Evolutionary conservation across 2,888 invertebrate species (phyloP).

Genomic region (Nesidiocoris tenuis): DNA sequence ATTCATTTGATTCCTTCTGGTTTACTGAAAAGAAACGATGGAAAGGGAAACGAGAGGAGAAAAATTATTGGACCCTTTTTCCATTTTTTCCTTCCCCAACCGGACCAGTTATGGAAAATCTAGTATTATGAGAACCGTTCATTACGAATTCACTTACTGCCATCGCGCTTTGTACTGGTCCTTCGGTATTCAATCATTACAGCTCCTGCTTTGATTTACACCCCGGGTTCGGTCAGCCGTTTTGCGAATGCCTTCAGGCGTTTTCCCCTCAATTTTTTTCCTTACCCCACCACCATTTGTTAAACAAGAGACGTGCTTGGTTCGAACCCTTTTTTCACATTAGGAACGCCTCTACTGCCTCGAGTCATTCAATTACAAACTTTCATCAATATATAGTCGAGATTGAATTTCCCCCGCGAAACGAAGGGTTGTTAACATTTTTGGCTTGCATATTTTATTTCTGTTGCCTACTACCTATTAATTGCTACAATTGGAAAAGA

Average conservation of each 20-base stretch:
- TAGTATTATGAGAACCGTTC: slow-evolving; percentile 23
- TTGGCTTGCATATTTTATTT: too few relatives aligned
- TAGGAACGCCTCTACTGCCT: neutral
- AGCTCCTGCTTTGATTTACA: slow-evolving; percentile 24
- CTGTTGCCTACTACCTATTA: too few relatives aligned
- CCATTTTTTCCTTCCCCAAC: neutral
- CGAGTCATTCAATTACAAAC: neutral
- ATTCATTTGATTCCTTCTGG: slow-evolving; percentile 12
- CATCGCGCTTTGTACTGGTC: neutral
- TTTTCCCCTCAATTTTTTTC: neutral
- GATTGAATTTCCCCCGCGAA: neutral
- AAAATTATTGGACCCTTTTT: neutral
- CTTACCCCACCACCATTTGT: slow-evolving; percentile 14
- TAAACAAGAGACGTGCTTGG: slow-evolving; percentile 8
- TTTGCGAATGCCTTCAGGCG: slow-evolving; percentile 4
- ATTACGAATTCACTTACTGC: slow-evolving; percentile 24
- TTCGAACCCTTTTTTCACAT: slow-evolving; percentile 8
- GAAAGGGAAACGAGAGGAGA: neutral
- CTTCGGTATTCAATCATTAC: slow-evolving; percentile 26
- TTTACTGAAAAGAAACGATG: neutral
- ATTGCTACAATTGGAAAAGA: too few relatives aligned
- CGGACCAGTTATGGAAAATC: slow-evolving; percentile 4
- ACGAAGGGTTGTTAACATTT: too few relatives aligned
- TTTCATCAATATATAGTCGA: neutral
- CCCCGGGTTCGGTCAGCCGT: neutral